phyloP scores from a whole-genome alignment of 2,888 invertebrate genomes.

The Agelastica alni region DNA sequence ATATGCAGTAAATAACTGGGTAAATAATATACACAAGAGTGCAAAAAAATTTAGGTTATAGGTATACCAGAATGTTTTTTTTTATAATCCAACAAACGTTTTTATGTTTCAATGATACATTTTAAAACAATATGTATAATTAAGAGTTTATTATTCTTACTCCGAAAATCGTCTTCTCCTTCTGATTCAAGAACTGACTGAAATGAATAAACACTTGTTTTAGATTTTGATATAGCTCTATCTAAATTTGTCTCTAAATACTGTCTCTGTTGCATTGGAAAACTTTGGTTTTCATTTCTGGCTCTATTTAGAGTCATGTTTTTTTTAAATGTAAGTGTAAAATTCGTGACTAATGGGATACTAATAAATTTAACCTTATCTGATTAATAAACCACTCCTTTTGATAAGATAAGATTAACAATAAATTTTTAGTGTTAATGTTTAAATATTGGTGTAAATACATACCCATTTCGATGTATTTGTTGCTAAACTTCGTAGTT shows the following conservation, averaged over 20 bases:
- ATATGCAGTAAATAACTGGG: too few relatives aligned
- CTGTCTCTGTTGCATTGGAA: slow-evolving; percentile 21
- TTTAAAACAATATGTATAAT: too few relatives aligned
- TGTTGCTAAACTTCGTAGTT: neutral
- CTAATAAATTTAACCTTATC: neutral
- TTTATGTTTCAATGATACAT: too few relatives aligned
- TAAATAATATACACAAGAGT: too few relatives aligned
- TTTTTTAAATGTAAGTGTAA: too few relatives aligned
- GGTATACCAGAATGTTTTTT: too few relatives aligned
- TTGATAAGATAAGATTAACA: slow-evolving; percentile 13
- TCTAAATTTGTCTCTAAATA: slow-evolving; percentile 43
- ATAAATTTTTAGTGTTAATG: slow-evolving; percentile 6
- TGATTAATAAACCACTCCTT: slow-evolving; percentile 11
- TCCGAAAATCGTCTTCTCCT: slow-evolving; percentile 32
- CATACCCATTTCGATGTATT: slow-evolving; percentile 21
- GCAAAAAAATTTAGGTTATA: too few relatives aligned
- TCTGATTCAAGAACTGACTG: slow-evolving; percentile 41
- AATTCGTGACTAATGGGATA: too few relatives aligned
- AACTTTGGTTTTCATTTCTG: slow-evolving; percentile 7
- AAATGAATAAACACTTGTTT: slow-evolving; percentile 41
- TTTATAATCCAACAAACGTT: too few relatives aligned
- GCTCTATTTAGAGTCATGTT: slow-evolving; percentile 16
- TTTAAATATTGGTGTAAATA: slow-evolving; percentile 1
- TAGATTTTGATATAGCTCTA: slow-evolving; percentile 35
- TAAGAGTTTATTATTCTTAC: slow-evolving; percentile 6